Percentiles rank a stretch among this genome's conserved stretches.
Conservation (phyloP, 1,140 invertebrate species). For the Proales similis region DNA sequence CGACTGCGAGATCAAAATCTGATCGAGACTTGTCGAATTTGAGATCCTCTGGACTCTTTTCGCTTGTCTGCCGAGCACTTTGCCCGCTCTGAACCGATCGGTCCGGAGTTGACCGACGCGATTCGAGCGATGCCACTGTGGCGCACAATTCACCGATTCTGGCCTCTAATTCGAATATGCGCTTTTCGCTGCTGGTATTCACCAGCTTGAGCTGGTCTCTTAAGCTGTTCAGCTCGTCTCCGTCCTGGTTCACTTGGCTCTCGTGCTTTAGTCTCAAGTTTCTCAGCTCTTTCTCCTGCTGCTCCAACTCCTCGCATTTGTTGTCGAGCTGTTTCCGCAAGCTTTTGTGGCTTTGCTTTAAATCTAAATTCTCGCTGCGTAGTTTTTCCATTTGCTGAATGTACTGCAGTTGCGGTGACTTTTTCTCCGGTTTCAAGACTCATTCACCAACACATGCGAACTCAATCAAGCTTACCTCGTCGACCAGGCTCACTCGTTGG, state of each 20-base stretch:
- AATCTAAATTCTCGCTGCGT: slow-evolving; percentile 13
- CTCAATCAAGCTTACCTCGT: neutral
- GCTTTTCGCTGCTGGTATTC: slow-evolving; percentile 4
- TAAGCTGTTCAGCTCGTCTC: neutral
- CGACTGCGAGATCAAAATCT: slow-evolving; percentile 8
- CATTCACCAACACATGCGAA: too few species aligned
- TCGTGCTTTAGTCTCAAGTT: slow-evolving; percentile 10
- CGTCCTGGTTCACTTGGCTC: neutral
- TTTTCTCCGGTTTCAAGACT: too few species aligned
- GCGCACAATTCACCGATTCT: slow-evolving; percentile 10
- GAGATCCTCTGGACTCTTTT: too few species aligned
- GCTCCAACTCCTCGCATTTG: slow-evolving; percentile 21
- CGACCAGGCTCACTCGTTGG: neutral
- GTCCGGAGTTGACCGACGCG: too few species aligned
- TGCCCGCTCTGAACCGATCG: neutral
- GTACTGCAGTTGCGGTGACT: too few species aligned
- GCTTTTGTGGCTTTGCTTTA: slow-evolving; percentile 30
- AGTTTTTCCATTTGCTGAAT: too few species aligned
- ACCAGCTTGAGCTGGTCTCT: neutral
- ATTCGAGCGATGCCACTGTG: neutral
- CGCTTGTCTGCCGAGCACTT: too few species aligned
- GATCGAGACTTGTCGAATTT: neutral
- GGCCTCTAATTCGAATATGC: slow-evolving; percentile 1
- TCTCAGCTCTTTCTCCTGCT: slow-evolving; percentile 1
- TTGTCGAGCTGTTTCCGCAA: slow-evolving; percentile 35